phyloP scores from a whole-genome alignment of 2,797 vertebrate species.

The Lagocephalus sceleratus region DNA sequence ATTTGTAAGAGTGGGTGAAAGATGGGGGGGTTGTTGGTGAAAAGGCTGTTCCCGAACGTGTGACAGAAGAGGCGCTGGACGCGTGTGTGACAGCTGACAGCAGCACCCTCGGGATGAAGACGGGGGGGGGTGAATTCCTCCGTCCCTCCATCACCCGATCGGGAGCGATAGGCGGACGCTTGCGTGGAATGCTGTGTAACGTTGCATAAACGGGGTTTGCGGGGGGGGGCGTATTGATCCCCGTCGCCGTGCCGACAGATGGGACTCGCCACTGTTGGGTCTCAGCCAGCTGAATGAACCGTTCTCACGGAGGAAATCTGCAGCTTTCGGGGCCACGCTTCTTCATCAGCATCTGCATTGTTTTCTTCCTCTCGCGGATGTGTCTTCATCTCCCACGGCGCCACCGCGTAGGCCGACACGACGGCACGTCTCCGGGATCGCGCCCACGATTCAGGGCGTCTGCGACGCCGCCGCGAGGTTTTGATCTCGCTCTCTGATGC shows the following conservation, averaged over 20 bases:
- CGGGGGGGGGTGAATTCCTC: slow-evolving; percentile 44
- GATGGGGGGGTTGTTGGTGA: slow-evolving; percentile 7
- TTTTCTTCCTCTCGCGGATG: too few relatives aligned
- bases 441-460: too few relatives aligned
- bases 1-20: slow-evolving; percentile 52
- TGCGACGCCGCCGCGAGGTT: too few relatives aligned
- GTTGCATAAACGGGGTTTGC: slow-evolving; percentile 4
- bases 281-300: slow-evolving; percentile 3
- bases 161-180: slow-evolving; percentile 15
- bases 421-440: neutral
- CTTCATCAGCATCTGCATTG: too few relatives aligned
- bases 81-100: slow-evolving; percentile 27
- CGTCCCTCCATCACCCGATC: slow-evolving; percentile 27
- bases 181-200: slow-evolving; percentile 16
- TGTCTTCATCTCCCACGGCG: neutral
- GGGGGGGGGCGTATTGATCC: slow-evolving; percentile 10
- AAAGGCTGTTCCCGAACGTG: slow-evolving; percentile 37
- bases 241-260: slow-evolving; percentile 13
- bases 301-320: slow-evolving; percentile 6
- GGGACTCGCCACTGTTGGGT: neutral
- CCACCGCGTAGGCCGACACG: slow-evolving; percentile 7
- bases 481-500: slow-evolving; percentile 5
- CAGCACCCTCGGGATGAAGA: slow-evolving; percentile 45
- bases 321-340: neutral
- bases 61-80: slow-evolving; percentile 51